Evolutionary conservation across 2,797 vertebrate species (phyloP).

Genomic region (Pseudochirops cupreus): DNA sequence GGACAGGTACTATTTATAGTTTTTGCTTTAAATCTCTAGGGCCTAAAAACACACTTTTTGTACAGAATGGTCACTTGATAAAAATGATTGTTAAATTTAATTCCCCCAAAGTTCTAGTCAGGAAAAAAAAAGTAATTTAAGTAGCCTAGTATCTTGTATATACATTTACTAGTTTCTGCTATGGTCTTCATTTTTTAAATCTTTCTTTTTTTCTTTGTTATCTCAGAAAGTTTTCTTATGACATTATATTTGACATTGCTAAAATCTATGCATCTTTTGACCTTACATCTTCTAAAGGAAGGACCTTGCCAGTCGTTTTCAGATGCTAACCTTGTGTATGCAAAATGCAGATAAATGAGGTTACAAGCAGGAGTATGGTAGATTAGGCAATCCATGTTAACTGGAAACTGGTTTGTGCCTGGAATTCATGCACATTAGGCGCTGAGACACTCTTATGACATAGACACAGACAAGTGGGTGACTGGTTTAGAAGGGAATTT

Average conservation of each 20-base stretch:
- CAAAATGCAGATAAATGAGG: background rate
- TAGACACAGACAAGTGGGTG: constrained; percentile 29
- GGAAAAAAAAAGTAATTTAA: constrained; percentile 78
- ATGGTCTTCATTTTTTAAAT: constrained; percentile 25
- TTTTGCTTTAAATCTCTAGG: background rate
- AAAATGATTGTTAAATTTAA: background rate
- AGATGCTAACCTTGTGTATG: background rate
- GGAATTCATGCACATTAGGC: constrained; percentile 4
- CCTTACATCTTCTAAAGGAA: background rate
- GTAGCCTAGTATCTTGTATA: constrained; percentile 73
- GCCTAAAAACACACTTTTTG: background rate
- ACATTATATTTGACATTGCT: constrained; percentile 9
- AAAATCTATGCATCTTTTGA: constrained; percentile 49
- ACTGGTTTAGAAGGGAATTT: constrained; percentile 48
- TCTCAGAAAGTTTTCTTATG: constrained; percentile 48
- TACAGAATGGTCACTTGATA: background rate
- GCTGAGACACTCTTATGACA: constrained; percentile 21
- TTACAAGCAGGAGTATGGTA: constrained; percentile 16
- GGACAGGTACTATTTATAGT: background rate
- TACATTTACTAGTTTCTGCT: constrained; percentile 30
- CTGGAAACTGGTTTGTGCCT: constrained; percentile 7
- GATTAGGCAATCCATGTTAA: constrained; percentile 30
- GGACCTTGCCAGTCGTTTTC: constrained; percentile 40
- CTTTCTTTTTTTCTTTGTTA: background rate
- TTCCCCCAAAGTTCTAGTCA: constrained; percentile 70